Evolutionary conservation across 2,113 vertebrate species (phyloP), one percentile per base, ranked within the genome.

Genomic region (Ceyx melanurus): DNA sequence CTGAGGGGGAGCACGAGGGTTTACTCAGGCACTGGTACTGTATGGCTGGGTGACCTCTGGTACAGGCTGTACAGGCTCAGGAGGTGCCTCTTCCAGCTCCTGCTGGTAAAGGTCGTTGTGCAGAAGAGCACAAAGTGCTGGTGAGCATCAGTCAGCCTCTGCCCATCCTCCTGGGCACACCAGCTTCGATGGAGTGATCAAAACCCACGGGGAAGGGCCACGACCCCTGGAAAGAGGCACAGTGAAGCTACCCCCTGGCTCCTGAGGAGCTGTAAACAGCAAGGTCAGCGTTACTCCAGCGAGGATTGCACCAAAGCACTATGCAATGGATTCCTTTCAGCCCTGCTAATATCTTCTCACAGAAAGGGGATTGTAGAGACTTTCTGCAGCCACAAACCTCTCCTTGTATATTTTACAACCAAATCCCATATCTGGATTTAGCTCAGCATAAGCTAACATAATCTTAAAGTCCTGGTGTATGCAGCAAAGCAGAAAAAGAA

Each of bases 361-460:
- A 71, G 66, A 90, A 92, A 84, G 67, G 54, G 23, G 78, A 90
- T 79, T 76, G 78, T 21, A 74, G 22, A 50, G 66, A 82, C 81
- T 87, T 94, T 84, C 66, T 92, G 46, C 58, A 90, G 64, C 43
- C 78, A 93, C 84, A 93, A 82, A 82, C 74, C 89, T 70, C 66
- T 84, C 66, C 86, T 86, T 94, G 88, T 92, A 56, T n/a, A 91
- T 82, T 94, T 93, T 93, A 95, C 78, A 93, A 94, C 80, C 65
- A 92, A 94, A 95, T 93, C 89, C 77, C 0, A 0, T 70, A 89
- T 82, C 82, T 93, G 92, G 81, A 82, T 93, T 96, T 91, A 96
- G 95, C 71, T 88, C 71, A 87, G 82, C 31, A 1, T 85, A 95
- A 95, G 23, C 83, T 76, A 92, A 72, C 78, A 37, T 89, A 95